Evolutionary conservation across 2,888 invertebrate genomes (phyloP), one percentile per base, ranked within the genome.

Genomic region (Pristionchus arcanus): DNA sequence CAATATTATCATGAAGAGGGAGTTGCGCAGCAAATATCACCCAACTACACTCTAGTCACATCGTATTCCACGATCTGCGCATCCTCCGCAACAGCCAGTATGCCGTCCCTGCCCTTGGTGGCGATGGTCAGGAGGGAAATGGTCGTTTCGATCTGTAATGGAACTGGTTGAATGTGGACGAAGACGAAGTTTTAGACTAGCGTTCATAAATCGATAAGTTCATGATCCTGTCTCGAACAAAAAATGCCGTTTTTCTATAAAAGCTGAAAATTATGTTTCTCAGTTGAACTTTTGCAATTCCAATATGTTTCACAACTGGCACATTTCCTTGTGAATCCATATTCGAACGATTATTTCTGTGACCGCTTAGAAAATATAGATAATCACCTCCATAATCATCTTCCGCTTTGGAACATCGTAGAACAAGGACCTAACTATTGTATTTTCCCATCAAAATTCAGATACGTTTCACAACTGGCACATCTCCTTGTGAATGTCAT

Each of bases 61-160:
- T 53, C 87, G 19, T 87, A 87, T 49, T 87, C 87, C 5, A 87
- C 53, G 25, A 87, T 42, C 49, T 87, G 87, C 7, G 49, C 68
- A 19, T 87, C 87, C n/a, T 87, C 87, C n/a, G 49, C 28, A 16
- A 87, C 53, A 42, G 49, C 42, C 37, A 87, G 31, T 28, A 87
- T 37, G 0, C 66, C 66, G 21, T 87, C 87, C 21, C 87, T 66
- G n/a, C 87, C 87, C 37, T 42, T 68, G n/a, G 42, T n/a, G 11
- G 66, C 87, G 68, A 87, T 87, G 15, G 87, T 19, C 2, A 68
- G 49, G 1, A 87, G 66, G 15, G 87, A 21, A 21, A 42, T 68
- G 16, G 68, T 42, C 5, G 68, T 68, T 21, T 87, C 87, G 68
- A 87, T 53, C 87, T 87, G 31, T 13, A 68, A 49, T n/a, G 0